Evolutionary conservation across 2,888 invertebrate species (phyloP).

Genomic region (Villa cingulata): DNA sequence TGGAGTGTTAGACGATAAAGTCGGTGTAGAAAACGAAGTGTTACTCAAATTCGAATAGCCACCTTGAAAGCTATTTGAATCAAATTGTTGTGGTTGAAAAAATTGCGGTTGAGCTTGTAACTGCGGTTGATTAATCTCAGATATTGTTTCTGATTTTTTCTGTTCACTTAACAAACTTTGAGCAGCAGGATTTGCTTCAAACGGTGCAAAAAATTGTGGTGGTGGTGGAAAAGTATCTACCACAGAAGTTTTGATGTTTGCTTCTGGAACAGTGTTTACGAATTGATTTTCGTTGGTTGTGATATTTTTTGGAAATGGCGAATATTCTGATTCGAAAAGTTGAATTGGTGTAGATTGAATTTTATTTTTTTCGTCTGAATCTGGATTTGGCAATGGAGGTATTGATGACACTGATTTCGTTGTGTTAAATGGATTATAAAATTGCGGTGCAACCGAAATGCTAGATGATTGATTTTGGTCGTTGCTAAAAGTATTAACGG

Average conservation of each 20-base stretch:
- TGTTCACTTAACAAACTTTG: no score
- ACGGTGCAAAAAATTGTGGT: neutral
- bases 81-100: neutral
- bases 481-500: neutral
- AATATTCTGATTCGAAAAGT: neutral
- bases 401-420: neutral
- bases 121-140: no score
- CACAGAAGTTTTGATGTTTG: no score
- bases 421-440: neutral
- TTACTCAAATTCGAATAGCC: neutral
- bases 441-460: neutral
- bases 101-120: neutral
- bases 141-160: no score
- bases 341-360: neutral
- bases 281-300: neutral
- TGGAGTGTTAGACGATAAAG: conserved; percentile 3
- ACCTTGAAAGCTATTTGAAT: neutral
- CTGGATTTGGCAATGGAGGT: neutral
- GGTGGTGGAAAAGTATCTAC: neutral
- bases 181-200: neutral
- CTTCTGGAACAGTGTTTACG: neutral
- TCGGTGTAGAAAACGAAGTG: conserved; percentile 5
- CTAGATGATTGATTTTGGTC: neutral
- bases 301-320: no score
- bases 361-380: neutral